phyloP scores from a whole-genome alignment of 1,140 invertebrate species.

The Ericerus pela region DNA sequence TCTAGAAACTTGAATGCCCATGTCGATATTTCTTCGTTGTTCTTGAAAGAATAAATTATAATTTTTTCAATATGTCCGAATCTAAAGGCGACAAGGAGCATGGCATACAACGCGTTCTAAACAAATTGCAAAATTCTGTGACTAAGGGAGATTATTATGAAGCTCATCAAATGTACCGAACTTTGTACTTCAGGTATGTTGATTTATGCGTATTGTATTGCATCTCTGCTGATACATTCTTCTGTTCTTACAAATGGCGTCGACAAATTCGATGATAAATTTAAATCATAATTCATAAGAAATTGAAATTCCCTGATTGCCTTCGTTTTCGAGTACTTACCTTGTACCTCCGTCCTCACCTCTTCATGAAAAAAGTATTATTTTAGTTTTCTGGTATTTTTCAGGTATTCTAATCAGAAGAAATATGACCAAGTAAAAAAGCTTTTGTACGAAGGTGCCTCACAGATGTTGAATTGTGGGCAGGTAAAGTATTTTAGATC shows the following conservation, averaged over 20 bases:
- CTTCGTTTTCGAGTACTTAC: too few species aligned
- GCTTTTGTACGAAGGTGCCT: constrained; percentile 64
- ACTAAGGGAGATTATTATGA: constrained; percentile 83
- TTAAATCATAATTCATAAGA: too few species aligned
- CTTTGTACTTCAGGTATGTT: constrained; percentile 77
- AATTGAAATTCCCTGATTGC: too few species aligned
- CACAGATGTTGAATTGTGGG: constrained; percentile 55
- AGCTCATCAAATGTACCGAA: constrained; percentile 93
- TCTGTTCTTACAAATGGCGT: too few species aligned
- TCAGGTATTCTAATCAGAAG: constrained; percentile 53
- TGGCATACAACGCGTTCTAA: constrained; percentile 54
- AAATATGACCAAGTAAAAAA: constrained; percentile 68
- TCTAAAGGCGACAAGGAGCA: not conserved
- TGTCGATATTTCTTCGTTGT: too few species aligned
- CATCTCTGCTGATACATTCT: too few species aligned
- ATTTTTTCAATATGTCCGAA: constrained; percentile 24
- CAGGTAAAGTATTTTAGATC: constrained; percentile 41
- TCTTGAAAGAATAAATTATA: too few species aligned
- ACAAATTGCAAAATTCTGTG: constrained; percentile 69
- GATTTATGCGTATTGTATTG: not conserved
- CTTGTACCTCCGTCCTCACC: too few species aligned
- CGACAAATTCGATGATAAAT: too few species aligned
- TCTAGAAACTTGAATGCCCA: too few species aligned
- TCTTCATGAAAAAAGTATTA: too few species aligned
- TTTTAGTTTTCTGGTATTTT: too few species aligned